These are phyloP conservation scores for Panagrolaimus sp. DNA, from an alignment of 1,140 invertebrate species.

Conservation along the genomic window DNA sequence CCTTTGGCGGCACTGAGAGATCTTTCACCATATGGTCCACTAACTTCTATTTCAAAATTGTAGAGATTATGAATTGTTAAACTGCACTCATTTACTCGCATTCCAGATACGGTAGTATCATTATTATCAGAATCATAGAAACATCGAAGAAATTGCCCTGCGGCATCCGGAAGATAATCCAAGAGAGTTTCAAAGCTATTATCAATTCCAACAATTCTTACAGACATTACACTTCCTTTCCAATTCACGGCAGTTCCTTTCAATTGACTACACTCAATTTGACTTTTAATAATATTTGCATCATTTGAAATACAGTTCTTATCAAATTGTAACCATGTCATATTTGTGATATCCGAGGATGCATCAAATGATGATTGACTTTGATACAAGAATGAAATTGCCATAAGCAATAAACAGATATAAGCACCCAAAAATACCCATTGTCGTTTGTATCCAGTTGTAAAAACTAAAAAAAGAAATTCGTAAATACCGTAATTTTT, in stretches of 20 bases:
- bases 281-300: slow-evolving; percentile 41
- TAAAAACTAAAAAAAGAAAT: slow-evolving; percentile 31
- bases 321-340: slow-evolving; percentile 52
- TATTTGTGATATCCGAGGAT: slow-evolving; percentile 44
- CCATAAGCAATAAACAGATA: slow-evolving; percentile 42
- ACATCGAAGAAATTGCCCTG: slow-evolving; percentile 44
- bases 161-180: slow-evolving; percentile 49
- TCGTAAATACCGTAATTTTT: not conserved
- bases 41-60: slow-evolving; percentile 51
- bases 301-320: slow-evolving; percentile 34
- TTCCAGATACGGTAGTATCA: slow-evolving; percentile 21
- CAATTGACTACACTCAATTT: slow-evolving; percentile 47
- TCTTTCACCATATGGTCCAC: slow-evolving; percentile 51
- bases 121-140: slow-evolving; percentile 49
- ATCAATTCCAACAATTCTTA: slow-evolving; percentile 46
- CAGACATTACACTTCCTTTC: slow-evolving; percentile 50
- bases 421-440: slow-evolving; percentile 49
- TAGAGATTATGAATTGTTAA: slow-evolving; percentile 52
- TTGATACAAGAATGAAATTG: slow-evolving; percentile 54
- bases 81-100: slow-evolving; percentile 47
- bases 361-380: slow-evolving; percentile 37
- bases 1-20: slow-evolving; percentile 47
- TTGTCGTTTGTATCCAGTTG: slow-evolving; percentile 27
- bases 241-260: slow-evolving; percentile 53
- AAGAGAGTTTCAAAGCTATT: slow-evolving; percentile 52